These are phyloP conservation scores for Phalacrocorax pelagicus DNA, from an alignment of 2,113 vertebrate species.

Conservation along the genomic window DNA sequence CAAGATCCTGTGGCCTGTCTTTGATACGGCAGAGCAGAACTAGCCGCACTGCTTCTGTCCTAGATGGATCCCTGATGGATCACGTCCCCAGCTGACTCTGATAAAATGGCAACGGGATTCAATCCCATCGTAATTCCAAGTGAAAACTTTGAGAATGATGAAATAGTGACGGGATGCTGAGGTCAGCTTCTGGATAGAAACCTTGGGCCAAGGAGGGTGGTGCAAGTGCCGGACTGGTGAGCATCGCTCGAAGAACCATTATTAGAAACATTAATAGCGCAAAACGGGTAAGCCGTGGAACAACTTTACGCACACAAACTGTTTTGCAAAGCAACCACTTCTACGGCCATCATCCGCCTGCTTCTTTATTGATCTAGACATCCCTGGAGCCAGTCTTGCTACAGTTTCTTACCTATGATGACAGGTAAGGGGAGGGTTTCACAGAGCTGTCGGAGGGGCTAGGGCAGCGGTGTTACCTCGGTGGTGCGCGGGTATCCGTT, in stretches of 20 bases:
- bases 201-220: not conserved
- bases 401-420: not conserved
- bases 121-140: not conserved
- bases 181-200: not conserved
- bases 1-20: not conserved
- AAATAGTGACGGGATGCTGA: not conserved
- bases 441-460: not conserved
- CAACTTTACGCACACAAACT: not conserved
- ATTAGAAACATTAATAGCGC: not conserved
- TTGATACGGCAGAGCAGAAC: not conserved
- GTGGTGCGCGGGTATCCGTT: not conserved
- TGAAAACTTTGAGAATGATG: not conserved
- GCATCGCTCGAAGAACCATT: rapidly evolving
- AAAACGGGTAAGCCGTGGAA: not conserved
- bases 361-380: not conserved
- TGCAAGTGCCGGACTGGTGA: not conserved
- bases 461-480: rapidly evolving
- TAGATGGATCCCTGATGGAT: not conserved
- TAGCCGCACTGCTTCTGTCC: not conserved
- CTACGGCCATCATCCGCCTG: no score
- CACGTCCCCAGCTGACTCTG: not conserved
- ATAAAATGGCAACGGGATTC: not conserved
- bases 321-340: not conserved
- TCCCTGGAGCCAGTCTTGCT: not conserved
- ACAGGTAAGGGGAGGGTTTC: not conserved